phyloP scores from a whole-genome alignment of 1,140 invertebrate species.

The Danaus melanippus region DNA sequence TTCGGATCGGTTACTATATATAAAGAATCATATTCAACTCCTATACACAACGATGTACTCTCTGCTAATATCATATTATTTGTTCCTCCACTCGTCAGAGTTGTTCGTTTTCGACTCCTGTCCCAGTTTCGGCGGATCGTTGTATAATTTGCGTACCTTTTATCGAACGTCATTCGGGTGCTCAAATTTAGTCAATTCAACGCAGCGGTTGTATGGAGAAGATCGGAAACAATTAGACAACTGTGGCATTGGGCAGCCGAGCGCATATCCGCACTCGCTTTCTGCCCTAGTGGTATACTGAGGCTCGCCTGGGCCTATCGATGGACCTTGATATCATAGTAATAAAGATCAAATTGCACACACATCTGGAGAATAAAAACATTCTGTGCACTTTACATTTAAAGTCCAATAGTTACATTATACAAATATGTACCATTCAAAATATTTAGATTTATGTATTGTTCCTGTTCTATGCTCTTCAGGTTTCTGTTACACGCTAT shows the following conservation, averaged over 20 bases:
- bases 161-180: slow-evolving; percentile 47
- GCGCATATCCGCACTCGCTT: slow-evolving; percentile 53
- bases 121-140: slow-evolving; percentile 5
- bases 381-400: too few relatives aligned
- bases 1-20: too few relatives aligned
- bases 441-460: too few relatives aligned
- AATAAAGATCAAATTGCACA: slow-evolving; percentile 10
- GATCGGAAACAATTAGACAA: slow-evolving; percentile 69
- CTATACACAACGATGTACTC: too few relatives aligned
- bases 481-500: too few relatives aligned
- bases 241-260: slow-evolving; percentile 65
- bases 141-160: slow-evolving; percentile 34
- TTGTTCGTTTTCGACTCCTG: too few relatives aligned
- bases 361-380: too few relatives aligned
- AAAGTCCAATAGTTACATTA: background rate
- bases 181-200: slow-evolving; percentile 59
- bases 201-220: slow-evolving; percentile 52
- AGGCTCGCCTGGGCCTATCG: slow-evolving; percentile 7
- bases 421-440: background rate
- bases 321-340: slow-evolving; percentile 4
- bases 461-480: too few relatives aligned
- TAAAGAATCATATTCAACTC: too few relatives aligned
- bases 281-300: slow-evolving; percentile 44
- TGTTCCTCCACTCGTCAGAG: too few relatives aligned
- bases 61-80: too few relatives aligned